Base-by-base conservation (phyloP, 2,888 invertebrate species). In the Drosophila fungiperda region DNA sequence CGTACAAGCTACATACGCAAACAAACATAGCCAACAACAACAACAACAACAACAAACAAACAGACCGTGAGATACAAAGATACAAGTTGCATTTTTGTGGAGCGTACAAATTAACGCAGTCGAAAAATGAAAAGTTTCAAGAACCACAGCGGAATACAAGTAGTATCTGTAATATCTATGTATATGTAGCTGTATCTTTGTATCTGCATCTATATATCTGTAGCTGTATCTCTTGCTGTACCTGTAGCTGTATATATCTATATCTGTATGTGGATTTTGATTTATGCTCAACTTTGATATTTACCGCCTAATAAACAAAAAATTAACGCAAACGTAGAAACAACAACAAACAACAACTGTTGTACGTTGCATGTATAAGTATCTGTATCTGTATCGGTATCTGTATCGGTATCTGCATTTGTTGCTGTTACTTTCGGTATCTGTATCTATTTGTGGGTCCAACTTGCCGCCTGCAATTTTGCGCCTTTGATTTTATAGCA, bases 271-370 rank as follows among this genome's bases (percentile, higher is more conserved):
- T 73, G 73, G 64, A 78, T 76, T 89, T 89, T 89, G 88, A 89
- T 87, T 87, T 87, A 89, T 87, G 77, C 76, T 89, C 86, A 83
- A 81, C 87, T 89, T 87, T 87, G 90, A 87, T 87, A 87, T 87
- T 89, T 85, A 87, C 90, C 87, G 90, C 86, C 83, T 85, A 87
- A 89, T 87, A 89, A 87, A 87, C 87, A 87, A 87, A 87, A 86
- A 86, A 87, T 87, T 88, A 85, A 88, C 88, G 80, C 80, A 87
- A 84, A 84, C 87, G 73, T 73, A 78, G 68, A 54, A 38, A 59
- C 73, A 59, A 60, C 59, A 50, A 57, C 40, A 48, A 57, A 60
- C 35, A 68, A 58, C 58, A 36, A 73, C 67, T 38, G 32, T 38
- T 61, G 38, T 61, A 70, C 48, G 26, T 15, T 15, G 23, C 35